Percentiles rank a stretch among this genome's conserved stretches.
Evolutionary conservation across 2,888 invertebrate genomes (phyloP).

Genomic region (Eulithis testata): DNA sequence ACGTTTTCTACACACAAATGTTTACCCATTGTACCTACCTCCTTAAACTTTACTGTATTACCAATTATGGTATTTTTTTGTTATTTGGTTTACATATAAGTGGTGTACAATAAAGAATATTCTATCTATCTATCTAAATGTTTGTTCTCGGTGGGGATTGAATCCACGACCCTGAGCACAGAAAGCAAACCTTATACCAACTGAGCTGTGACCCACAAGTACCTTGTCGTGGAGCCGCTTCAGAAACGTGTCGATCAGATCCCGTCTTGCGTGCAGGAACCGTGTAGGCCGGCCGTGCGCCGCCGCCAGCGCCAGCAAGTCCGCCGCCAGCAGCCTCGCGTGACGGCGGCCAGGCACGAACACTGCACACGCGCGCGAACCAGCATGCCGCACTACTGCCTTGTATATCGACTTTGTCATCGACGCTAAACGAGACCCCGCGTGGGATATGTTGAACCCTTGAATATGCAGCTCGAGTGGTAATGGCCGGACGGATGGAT

Average conservation of each 20-base stretch:
- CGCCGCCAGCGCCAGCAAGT: conserved; percentile 96
- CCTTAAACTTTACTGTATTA: no score
- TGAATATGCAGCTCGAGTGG: conserved; percentile 97
- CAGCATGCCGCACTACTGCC: conserved; percentile 93
- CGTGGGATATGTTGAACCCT: conserved; percentile 99
- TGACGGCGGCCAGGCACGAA: conserved; percentile 97
- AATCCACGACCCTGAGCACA: no score
- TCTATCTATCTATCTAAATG: no score
- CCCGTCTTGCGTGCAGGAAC: conserved; percentile 95
- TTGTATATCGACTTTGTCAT: conserved; percentile 99
- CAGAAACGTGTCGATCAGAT: conserved; percentile 95
- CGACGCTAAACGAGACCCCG: conserved; percentile 96
- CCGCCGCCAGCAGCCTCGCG: conserved; percentile 97
- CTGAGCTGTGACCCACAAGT: background rate
- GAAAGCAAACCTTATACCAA: no score
- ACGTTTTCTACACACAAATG: no score
- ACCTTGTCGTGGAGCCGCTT: conserved; percentile 95
- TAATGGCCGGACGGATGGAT: conserved; percentile 97
- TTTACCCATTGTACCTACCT: no score
- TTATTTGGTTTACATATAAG: no score
- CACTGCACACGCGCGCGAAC: conserved; percentile 93
- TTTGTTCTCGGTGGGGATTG: no score
- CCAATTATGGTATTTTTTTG: no score
- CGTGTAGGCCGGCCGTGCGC: conserved; percentile 94
- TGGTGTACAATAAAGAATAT: no score